Conservation (phyloP, 2,888 invertebrate genomes). For the Heteromyza rotundicornis region DNA sequence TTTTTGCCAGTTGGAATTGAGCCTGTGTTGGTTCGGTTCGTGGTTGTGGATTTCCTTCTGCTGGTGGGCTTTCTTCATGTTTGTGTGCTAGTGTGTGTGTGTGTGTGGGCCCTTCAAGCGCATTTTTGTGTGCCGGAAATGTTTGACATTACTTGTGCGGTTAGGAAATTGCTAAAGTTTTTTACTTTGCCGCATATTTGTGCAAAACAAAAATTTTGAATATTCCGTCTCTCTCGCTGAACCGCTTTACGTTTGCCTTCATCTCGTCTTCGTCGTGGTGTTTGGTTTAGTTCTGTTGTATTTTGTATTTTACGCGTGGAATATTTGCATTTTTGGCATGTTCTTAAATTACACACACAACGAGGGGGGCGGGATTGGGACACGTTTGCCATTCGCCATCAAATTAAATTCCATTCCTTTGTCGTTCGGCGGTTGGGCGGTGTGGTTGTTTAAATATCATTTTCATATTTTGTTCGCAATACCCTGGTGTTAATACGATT, state of each 20-base stretch:
- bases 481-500: too few relatives aligned
- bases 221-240: conserved; percentile 1
- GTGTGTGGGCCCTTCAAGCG: too few relatives aligned
- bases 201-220: conserved; percentile 19
- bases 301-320: neutral
- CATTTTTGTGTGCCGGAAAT: conserved; percentile 21
- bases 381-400: neutral
- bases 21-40: neutral
- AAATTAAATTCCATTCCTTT: neutral
- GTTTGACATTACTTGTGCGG: conserved; percentile 23
- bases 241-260: neutral
- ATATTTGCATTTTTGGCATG: conserved; percentile 25
- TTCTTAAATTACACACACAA: neutral
- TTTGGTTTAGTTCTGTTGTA: neutral
- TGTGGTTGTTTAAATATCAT: too few relatives aligned
- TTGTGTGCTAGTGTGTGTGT: too few relatives aligned
- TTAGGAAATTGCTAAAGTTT: conserved; percentile 24
- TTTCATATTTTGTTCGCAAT: too few relatives aligned
- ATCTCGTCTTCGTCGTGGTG: neutral
- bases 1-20: too few relatives aligned
- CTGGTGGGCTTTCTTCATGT: too few relatives aligned
- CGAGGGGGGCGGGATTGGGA: too few relatives aligned
- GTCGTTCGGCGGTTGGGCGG: too few relatives aligned
- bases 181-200: conserved; percentile 21
- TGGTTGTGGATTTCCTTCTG: neutral